These are phyloP conservation scores for Amphipoea lucens DNA, from an alignment of 2,888 invertebrate species.

Conservation along the genomic window DNA sequence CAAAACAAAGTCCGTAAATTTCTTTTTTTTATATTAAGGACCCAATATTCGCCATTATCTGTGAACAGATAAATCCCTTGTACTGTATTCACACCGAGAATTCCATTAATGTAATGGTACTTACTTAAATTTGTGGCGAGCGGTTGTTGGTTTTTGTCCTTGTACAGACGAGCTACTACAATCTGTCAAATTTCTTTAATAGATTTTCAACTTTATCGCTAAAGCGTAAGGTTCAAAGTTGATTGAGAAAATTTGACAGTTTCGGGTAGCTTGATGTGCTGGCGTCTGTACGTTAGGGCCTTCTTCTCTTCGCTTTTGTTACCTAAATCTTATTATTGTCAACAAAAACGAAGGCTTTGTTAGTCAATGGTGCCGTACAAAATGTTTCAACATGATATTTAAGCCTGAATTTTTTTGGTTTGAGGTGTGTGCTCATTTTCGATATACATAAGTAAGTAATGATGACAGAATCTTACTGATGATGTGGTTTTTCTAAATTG, in stretches of 20 bases:
- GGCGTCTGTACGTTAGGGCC: not conserved
- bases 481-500: not conserved
- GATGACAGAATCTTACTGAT: not conserved
- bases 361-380: constrained; percentile 9
- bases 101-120: constrained; percentile 68
- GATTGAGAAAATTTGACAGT: no score
- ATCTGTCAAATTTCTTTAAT: no score
- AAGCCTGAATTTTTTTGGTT: not conserved
- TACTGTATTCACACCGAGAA: constrained; percentile 58
- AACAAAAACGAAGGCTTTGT: constrained; percentile 47
- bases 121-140: constrained; percentile 65
- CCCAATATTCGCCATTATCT: constrained; percentile 27
- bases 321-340: constrained; percentile 42
- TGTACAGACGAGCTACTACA: not conserved
- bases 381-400: constrained; percentile 1
- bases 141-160: constrained; percentile 48
- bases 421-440: not conserved
- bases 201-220: no score
- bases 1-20: constrained; percentile 6
- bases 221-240: no score
- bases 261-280: no score
- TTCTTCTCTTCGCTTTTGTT: constrained; percentile 48
- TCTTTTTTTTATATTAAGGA: constrained; percentile 10
- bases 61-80: constrained; percentile 51
- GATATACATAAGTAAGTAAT: not conserved